Evolutionary conservation across 2,113 vertebrate genomes (phyloP), one percentile per base, ranked within the genome.

Genomic region (Mormyrus iriodes): DNA sequence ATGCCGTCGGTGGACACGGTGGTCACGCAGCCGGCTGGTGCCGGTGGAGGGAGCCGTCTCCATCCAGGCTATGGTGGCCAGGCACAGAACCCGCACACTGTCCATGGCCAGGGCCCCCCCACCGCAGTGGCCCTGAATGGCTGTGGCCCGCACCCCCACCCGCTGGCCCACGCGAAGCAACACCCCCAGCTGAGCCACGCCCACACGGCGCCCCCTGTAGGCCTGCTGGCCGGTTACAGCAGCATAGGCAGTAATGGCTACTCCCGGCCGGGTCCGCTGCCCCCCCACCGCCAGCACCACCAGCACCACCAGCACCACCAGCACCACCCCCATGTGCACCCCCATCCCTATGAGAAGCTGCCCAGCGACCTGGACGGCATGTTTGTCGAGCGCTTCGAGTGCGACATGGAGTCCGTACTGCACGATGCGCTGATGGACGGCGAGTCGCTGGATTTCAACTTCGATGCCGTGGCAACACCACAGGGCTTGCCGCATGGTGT

Each of bases 301-400:
- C 90, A 61, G 46, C 92, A 90, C 58, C 39, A 83, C 19, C 79
- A 3, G 35, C 79, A 83, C 73, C 35, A 79, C 31, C 73, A 82
- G 76, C 76, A 82, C 39, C 76, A 89, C 82, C 61, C 10, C n/a
- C 61, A 65, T 0, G n/a, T 27, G n/a, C 91, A 92, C 42, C 88
- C 91, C 52, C 92, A 93, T 58, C 97, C 97, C 93, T 97, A 97
- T 92, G 98, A 99, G 93, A 96, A 96, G 93, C 97, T 99, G 91
- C 98, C 98, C 19, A 99, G 98, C 90, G 98, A 99, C 96, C 96
- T 99, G 95, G 98, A 99, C 39, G 98, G 97, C 93, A 95, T 99
- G 97, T 96, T 97, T 65, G 96, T 99, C n/a, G 98, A 99, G 93
- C 96, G 96, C 92, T 95, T 99, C 92, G 98, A 99, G 93, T 99